Percentiles rank a stretch among this genome's conserved stretches.
Evolutionary conservation across 2,888 invertebrate species (phyloP).

Genomic region (Lordiphosa andalusiaca): DNA sequence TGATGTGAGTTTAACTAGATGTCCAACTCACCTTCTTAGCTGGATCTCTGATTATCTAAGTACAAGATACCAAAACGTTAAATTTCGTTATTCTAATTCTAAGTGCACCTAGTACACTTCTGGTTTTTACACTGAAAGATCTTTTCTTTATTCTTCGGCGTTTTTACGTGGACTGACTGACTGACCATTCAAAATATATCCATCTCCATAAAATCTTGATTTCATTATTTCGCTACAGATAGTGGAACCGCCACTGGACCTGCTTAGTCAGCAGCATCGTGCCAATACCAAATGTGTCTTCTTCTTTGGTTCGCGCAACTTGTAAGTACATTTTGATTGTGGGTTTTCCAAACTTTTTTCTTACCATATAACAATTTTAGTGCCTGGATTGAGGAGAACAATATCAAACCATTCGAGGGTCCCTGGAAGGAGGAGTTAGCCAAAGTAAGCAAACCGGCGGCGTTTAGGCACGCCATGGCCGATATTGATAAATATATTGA

Average conservation of each 20-base stretch:
- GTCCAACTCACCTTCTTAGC: too few relatives aligned
- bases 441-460: constrained; percentile 87
- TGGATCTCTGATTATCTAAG: too few relatives aligned
- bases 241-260: constrained; percentile 88
- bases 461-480: constrained; percentile 89
- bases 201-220: too few relatives aligned
- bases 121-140: too few relatives aligned
- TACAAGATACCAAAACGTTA: too few relatives aligned
- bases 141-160: too few relatives aligned
- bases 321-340: constrained; percentile 84
- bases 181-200: too few relatives aligned
- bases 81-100: too few relatives aligned
- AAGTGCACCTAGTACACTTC: too few relatives aligned
- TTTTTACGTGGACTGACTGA: too few relatives aligned
- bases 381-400: constrained; percentile 93
- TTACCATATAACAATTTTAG: constrained; percentile 79
- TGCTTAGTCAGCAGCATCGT: constrained; percentile 87
- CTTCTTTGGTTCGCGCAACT: constrained; percentile 97
- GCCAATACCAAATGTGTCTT: constrained; percentile 91
- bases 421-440: constrained; percentile 87
- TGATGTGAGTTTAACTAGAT: too few relatives aligned
- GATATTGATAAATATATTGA: constrained; percentile 90
- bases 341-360: not conserved
- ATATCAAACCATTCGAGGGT: constrained; percentile 90
- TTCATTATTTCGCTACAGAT: constrained; percentile 82